Base-by-base conservation (phyloP, 2,888 invertebrate species). In the Acanthococcus lagerstroemiae region DNA sequence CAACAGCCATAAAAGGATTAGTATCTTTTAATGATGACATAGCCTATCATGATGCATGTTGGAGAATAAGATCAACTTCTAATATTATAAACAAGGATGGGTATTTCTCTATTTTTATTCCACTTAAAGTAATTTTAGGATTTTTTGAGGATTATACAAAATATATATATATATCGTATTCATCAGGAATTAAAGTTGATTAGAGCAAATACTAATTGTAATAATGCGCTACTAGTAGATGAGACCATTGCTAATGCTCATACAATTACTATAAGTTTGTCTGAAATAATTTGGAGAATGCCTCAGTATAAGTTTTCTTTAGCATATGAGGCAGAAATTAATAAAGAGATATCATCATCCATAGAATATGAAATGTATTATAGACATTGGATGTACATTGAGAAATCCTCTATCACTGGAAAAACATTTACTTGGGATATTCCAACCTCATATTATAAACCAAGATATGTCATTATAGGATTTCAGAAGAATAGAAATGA, bases 1-100 rank as follows among this genome's bases (percentile, higher is more conserved):
- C 45, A 57, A n/a, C 24, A 22, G 57, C 30, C 17, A 57, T 57
- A 45, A 57, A 57, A 17, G 45, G 57, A n/a, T 15, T 57, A 24
- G 45, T 44, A 44, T 57, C 57, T 45, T 45, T 57, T n/a, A 45
- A 22, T 45, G 57, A 57, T 45, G 57, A 57, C 17, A 21, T 57
- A 15, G 15, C 45, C 15, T 57, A 57, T 45, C 12, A 48, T 48
- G 48, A 48, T 48, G 48, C 48, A 48, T 17, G n/a, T 44, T 57
- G 57, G 57, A 57, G 25, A 57, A 45, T 57, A 57, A 57, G 45
- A 57, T 57, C 45, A n/a, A 24, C 57, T 45, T 45, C 22, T 22
- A 45, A 37, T 24, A 44, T 45, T 9, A n/a, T 45, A 7, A 57
- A 55, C 30, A 37, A 37, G n/a, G 48, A 21, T 2, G 48, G 48